Conservation (phyloP, 2,113 vertebrate genomes). For the Zapus hudsonius region DNA sequence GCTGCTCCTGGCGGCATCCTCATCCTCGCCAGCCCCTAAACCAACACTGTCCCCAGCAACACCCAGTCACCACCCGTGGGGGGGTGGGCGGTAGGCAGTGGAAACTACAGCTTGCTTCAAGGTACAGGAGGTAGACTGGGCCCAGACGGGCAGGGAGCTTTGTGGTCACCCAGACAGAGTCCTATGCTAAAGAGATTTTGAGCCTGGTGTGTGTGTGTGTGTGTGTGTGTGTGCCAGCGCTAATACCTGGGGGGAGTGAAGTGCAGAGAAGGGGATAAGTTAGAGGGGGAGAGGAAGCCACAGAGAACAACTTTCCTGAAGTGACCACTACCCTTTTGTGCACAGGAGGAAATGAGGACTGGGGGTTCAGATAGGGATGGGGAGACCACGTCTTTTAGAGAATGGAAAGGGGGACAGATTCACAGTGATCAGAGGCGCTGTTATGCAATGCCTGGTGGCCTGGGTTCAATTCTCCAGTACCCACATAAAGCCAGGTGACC, state of each 20-base stretch:
- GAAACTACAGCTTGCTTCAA: slow-evolving; percentile 36
- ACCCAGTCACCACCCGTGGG: neutral
- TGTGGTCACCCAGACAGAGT: slow-evolving; percentile 42
- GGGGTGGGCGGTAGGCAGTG: neutral
- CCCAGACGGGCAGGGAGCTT: neutral
- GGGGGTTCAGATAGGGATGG: neutral
- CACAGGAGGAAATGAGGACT: slow-evolving; percentile 29
- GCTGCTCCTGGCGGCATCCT: slow-evolving; percentile 48
- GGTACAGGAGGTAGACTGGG: no score
- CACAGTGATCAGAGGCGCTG: no score
- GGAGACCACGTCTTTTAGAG: neutral
- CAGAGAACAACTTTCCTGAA: slow-evolving; percentile 70
- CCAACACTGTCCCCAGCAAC: neutral
- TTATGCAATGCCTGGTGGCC: no score
- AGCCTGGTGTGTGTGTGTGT: slow-evolving; percentile 53
- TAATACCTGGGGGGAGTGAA: slow-evolving; percentile 32
- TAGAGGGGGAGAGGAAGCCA: slow-evolving; percentile 36
- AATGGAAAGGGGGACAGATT: neutral
- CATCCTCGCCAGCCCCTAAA: slow-evolving; percentile 29
- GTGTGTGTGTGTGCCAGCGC: neutral
- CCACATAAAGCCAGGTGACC: no score
- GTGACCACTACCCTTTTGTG: slow-evolving; percentile 40
- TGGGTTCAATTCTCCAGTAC: no score
- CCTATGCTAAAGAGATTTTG: slow-evolving; percentile 77
- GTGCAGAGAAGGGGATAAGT: slow-evolving; percentile 23